Percentiles rank a stretch among this genome's conserved stretches.
phyloP scores from a whole-genome alignment of 2,888 invertebrate species.

The Apodemia mormo region DNA sequence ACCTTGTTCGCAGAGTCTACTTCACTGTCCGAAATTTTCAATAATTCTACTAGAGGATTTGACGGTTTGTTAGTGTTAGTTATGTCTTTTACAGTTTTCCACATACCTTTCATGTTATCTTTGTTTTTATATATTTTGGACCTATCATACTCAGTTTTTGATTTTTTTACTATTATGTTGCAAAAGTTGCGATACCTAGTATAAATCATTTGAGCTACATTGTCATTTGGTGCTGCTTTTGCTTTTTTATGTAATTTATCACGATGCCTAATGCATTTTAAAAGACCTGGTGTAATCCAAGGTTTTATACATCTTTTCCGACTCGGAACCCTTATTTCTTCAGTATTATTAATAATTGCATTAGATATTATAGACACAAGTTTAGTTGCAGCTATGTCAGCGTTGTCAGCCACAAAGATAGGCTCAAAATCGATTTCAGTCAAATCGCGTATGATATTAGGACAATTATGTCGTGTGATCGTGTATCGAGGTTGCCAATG shows the following conservation, averaged over 20 bases:
- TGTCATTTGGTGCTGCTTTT: background rate
- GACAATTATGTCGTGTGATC: background rate
- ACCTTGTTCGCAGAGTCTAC: background rate
- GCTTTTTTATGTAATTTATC: background rate
- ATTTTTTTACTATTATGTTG: background rate
- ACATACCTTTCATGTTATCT: slow-evolving; percentile 2
- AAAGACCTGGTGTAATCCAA: too few relatives aligned
- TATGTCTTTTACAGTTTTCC: background rate
- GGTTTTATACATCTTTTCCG: background rate
- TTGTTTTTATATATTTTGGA: background rate
- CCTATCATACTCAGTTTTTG: background rate
- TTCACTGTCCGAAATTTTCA: too few relatives aligned
- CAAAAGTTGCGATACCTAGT: too few relatives aligned
- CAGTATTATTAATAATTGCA: background rate
- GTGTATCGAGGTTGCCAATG: background rate
- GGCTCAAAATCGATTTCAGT: background rate
- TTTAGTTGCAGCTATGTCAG: background rate
- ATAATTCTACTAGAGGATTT: too few relatives aligned
- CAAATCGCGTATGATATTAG: background rate
- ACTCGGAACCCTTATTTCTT: background rate
- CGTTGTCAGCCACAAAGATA: background rate
- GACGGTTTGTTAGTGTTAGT: background rate
- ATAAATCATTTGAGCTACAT: background rate
- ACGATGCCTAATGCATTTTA: background rate
- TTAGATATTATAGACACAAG: background rate